Percentiles rank a stretch among this genome's conserved stretches.
phyloP scores from a whole-genome alignment of 2,888 invertebrate species.

The Carterocephalus palaemon region DNA sequence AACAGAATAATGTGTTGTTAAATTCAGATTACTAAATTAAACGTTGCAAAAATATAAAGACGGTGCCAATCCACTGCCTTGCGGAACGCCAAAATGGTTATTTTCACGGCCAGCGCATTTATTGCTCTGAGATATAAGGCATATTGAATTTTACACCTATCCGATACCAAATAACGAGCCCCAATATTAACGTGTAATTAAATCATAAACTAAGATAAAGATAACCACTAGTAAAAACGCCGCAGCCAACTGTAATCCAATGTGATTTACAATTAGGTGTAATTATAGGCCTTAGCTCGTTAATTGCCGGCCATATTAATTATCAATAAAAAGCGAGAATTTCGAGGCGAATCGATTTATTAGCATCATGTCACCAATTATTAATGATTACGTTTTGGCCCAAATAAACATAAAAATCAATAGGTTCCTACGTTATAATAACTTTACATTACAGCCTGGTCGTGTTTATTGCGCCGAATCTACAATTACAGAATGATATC shows the following conservation, averaged over 20 bases:
- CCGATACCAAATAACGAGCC: constrained; percentile 52
- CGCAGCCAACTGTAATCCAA: constrained; percentile 59
- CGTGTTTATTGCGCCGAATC: constrained; percentile 27
- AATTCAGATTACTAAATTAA: too few relatives aligned
- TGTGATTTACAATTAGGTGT: constrained; percentile 70
- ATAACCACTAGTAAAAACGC: constrained; percentile 53
- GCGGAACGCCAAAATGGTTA: constrained; percentile 26
- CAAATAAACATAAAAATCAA: constrained; percentile 35
- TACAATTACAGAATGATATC: constrained; percentile 9
- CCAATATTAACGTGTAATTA: constrained; percentile 65
- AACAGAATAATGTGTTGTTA: too few relatives aligned
- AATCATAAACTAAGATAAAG: constrained; percentile 73
- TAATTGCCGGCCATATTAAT: constrained; percentile 74
- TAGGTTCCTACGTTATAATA: too few relatives aligned
- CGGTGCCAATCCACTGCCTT: too few relatives aligned
- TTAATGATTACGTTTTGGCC: constrained; percentile 34
- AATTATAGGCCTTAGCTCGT: constrained; percentile 56
- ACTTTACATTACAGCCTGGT: constrained; percentile 29
- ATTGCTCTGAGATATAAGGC: constrained; percentile 47
- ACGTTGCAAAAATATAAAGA: too few relatives aligned
- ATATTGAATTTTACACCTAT: constrained; percentile 57
- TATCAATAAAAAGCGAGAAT: constrained; percentile 59
- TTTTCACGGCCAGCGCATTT: constrained; percentile 41
- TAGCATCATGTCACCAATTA: constrained; percentile 33
- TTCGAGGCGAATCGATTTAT: constrained; percentile 49